A percentile compares a stretch with the other conserved stretches of the same genome.
Conservation (phyloP, 2,797 vertebrate genomes). For the Silurus aristotelis region DNA sequence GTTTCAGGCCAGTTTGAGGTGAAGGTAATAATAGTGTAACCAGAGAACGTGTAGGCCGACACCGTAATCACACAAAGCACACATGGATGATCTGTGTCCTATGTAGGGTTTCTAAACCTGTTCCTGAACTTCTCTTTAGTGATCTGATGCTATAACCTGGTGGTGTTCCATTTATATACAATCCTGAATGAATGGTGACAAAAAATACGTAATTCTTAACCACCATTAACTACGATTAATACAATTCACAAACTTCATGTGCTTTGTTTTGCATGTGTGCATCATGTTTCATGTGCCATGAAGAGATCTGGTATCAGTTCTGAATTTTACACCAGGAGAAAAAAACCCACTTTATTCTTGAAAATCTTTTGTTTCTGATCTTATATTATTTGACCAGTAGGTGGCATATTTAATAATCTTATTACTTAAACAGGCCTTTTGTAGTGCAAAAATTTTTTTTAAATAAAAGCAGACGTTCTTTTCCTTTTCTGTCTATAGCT, state of each 20-base stretch:
- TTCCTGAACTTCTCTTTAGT: neutral
- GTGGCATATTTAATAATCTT: no score
- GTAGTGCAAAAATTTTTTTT: no score
- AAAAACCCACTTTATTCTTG: neutral
- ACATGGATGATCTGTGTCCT: neutral
- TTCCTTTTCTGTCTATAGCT: no score
- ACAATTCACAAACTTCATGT: neutral
- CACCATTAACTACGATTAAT: neutral
- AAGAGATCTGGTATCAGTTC: neutral
- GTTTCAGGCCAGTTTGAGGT: neutral
- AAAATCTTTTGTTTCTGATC: neutral
- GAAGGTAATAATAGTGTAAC: neutral
- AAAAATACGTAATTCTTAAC: neutral
- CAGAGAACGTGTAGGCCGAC: neutral
- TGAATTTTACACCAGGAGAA: neutral
- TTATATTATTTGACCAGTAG: no score
- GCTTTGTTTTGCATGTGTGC: neutral
- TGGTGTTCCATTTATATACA: neutral
- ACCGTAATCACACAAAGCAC: neutral
- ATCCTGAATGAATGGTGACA: neutral
- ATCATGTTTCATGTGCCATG: neutral
- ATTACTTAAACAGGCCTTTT: no score
- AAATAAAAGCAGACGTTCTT: no score
- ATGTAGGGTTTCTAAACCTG: neutral
- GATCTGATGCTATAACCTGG: neutral